A percentile compares a stretch with the other conserved stretches of the same genome.
Evolutionary conservation across 2,888 invertebrate genomes (phyloP).

Genomic region (Eupithecia subfuscata): DNA sequence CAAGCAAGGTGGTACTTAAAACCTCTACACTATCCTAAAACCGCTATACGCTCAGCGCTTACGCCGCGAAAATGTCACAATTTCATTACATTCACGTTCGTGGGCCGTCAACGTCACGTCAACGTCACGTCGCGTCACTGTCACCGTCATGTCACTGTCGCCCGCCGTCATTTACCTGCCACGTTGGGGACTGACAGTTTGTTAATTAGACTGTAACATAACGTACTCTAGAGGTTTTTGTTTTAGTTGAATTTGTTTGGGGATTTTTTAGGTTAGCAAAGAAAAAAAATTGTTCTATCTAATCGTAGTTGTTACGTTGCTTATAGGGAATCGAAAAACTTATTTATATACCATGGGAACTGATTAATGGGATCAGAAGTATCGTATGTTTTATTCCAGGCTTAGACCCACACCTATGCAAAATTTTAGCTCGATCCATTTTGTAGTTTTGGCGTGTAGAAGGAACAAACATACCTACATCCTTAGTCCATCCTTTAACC

Average conservation of each 20-base stretch:
- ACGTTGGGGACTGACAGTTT: constrained; percentile 67
- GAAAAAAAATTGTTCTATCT: neutral
- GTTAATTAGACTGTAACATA: constrained; percentile 79
- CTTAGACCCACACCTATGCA: neutral
- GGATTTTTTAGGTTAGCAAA: neutral
- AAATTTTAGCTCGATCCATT: neutral
- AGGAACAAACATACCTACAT: neutral
- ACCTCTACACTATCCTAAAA: neutral
- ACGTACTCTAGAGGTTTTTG: constrained; percentile 44
- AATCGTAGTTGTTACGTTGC: neutral
- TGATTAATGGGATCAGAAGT: neutral
- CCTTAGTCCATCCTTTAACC: no score
- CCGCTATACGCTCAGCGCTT: constrained; percentile 43
- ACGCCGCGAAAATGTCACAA: constrained; percentile 66
- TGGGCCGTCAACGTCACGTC: constrained; percentile 55
- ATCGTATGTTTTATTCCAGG: neutral
- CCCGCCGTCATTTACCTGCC: constrained; percentile 71
- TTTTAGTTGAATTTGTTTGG: constrained; percentile 11
- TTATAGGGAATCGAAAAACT: neutral
- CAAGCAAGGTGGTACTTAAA: neutral
- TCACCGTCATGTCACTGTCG: constrained; percentile 52
- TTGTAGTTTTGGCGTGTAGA: neutral
- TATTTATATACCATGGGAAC: neutral
- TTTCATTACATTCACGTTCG: constrained; percentile 75
- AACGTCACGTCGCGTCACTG: constrained; percentile 55